Base-by-base conservation (phyloP, 2,888 invertebrate species). In the Cylindroiulus punctatus region DNA sequence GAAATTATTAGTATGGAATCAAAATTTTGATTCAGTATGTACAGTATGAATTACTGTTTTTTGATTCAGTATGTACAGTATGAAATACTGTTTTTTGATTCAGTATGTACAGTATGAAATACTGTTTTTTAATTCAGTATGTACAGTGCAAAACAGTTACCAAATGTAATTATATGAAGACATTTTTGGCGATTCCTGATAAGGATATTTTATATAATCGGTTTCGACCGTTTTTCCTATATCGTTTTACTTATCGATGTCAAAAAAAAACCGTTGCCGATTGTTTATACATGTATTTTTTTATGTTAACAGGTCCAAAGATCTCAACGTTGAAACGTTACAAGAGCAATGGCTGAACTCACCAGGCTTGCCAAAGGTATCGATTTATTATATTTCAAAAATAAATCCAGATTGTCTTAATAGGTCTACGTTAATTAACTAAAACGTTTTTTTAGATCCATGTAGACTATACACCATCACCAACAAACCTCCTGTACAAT, bases 281-380 rank as follows among this genome's bases (percentile, higher is more conserved):
- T 36, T 36, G 36, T 52, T 3, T 87, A 81, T 88, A 88, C 87
- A 47, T n/a, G 87, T 88, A 36, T 89, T 89, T 84, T 84, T 88
- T 88, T 86, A 86, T 76, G 22, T 32, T 65, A 36, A 85, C 36
- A 85, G 76, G 26, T 84, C 84, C 19, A 32, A 65, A 82, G n/a
- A 82, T 82, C 22, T 42, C 82, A 82, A 17, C 82, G 42, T 86
- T 52, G 85, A 87, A 30, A 47, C 44, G 17, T 85, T 87, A 22
- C 81, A 87, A 52, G 84, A 85, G 26, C 36, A 87, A 42, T 87
- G 87, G 87, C 40, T 87, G 17, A 82, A 85, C 82, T 85, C 40
- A 26, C 87, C 87, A 44, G 87, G 87, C 8, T 76, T 87, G 83
- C 87, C 87, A 0, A 87, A 87, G 85, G 85, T 85, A 26, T 65